Base-by-base conservation (phyloP, 2,797 vertebrate species). In the Enteromius thamalakanensis region DNA sequence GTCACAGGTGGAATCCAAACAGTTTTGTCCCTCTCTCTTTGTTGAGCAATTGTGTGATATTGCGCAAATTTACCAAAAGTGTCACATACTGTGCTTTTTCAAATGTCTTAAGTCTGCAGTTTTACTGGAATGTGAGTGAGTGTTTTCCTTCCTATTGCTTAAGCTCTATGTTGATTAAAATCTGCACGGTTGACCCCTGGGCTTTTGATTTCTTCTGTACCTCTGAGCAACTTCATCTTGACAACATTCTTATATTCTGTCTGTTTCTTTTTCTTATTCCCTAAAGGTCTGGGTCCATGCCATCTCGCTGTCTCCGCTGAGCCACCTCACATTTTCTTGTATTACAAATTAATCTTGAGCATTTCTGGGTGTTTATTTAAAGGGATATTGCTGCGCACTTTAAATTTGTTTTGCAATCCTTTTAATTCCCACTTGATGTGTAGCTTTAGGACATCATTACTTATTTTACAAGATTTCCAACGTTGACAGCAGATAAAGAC, bases 221-320 rank as follows among this genome's bases (percentile, higher is more conserved):
- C 71, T 74, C 71, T 0, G 11, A 55, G 15, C 15, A 2, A 77
- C 17, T 21, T 32, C 34, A 40, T 19, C 17, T 64, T 60, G 53
- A 29, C 58, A 77, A 23, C 8, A 9, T 62, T 62, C 9, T 62
- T 32, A 21, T 29, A 12, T 29, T 64, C 15, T 21, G 37, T 42
- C 37, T 12, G 11, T 42, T 60, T 23, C 11, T 72, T 67, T 67
- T 12, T 3, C 40, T 42, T 76, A n/a, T 55, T 42, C 23, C 47
- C 58, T 53, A 49, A 82, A 32, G 80, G 71, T 4, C 12, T 75
- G 34, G 60, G 40, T 53, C 12, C 11, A 76, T 55, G 62, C 49
- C 80, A 55, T 26, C 17, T 32, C 0, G 0, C 34, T 60, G 29
- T 21, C 49, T 68, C 9, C 19, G 0, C 19, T 37, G 34, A 40